Evolutionary conservation across 2,797 vertebrate species (phyloP), one percentile per base, ranked within the genome.

Genomic region (Muraenolepis orangiensis): DNA sequence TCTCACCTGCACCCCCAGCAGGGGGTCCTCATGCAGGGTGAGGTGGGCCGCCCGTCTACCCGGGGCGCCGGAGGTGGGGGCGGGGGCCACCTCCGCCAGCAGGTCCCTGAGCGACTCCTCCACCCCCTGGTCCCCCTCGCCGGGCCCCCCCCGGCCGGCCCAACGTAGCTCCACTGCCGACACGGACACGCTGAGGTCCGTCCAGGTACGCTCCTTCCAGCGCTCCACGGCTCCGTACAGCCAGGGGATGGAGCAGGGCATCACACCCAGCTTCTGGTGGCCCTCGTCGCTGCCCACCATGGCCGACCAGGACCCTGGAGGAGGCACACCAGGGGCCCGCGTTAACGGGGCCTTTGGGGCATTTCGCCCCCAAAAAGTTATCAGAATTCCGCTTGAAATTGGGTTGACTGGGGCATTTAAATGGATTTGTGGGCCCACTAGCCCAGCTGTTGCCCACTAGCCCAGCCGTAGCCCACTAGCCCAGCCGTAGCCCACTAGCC

Each of bases 241-340:
- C 98, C 98, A 99, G 42, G 98, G 97, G 88, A 99, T 97, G 85
- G 98, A 96, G 80, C 95, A 98, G 38, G 98, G 98, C 78, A 99
- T 96, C 85, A 99, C 87, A 4, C 97, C 98, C 0, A 98, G 93
- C 78, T 92, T 97, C 90, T 96, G 94, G 88, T 93, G 89, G 80
- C 94, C 95, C 77, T 97, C 96, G 40, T 96, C 95, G 61, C 93
- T 95, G 4, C 98, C 98, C 0, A 99, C 96, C 97, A 98, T 98
- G 70, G 96, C 98, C 70, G 97, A 98, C 84, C 96, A 98, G 74
- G 96, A 98, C 70, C 96, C 98, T 99, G 92, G 76, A 80, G 87
- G 69, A 36, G 76, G 61, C 61, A 74, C 38, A 57, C 29, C 69
- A 3, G 4, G n/a, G 8, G 32, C 11, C 30, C 26, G 26, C 6